Conservation (phyloP, 2,797 vertebrate species). For the Vultur gryphus region DNA sequence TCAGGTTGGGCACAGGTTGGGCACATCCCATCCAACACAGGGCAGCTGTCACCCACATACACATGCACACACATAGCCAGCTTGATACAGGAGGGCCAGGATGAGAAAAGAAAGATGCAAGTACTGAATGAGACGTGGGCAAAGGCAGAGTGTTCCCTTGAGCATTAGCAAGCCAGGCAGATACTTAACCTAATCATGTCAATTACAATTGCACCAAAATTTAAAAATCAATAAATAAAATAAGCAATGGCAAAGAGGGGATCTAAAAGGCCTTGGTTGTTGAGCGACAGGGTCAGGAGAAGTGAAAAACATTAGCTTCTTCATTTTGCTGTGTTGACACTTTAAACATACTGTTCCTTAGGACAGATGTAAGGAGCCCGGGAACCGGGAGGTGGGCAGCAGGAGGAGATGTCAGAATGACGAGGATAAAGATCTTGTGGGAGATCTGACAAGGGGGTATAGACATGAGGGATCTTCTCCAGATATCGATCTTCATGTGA, state of each 20-base stretch:
- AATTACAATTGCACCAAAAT: not conserved
- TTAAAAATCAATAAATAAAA: not conserved
- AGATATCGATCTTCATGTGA: conserved; percentile 73
- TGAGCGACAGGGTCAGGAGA: not conserved
- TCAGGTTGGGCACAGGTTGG: not conserved
- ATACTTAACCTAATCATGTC: not conserved
- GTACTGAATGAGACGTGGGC: not conserved
- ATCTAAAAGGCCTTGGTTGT: conserved; percentile 16
- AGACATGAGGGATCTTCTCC: conserved; percentile 74
- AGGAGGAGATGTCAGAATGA: conserved; percentile 70
- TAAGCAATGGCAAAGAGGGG: not conserved
- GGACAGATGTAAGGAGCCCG: conserved; percentile 78
- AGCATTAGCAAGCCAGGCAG: conserved; percentile 39
- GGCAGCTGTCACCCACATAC: not conserved
- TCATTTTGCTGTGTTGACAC: not conserved
- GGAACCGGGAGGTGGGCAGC: conserved; percentile 76
- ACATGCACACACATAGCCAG: conserved; percentile 15
- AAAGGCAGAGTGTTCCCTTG: conserved; percentile 24
- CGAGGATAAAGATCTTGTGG: conserved; percentile 80
- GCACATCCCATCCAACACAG: not conserved
- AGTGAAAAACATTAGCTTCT: not conserved
- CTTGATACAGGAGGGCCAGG: not conserved
- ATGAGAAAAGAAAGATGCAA: not conserved
- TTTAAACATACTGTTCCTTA: conserved; percentile 85
- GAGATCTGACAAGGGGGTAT: conserved; percentile 76